These are phyloP conservation scores for Actenoides hombroni DNA, from an alignment of 2,113 vertebrate genomes.

Conservation along the genomic window DNA sequence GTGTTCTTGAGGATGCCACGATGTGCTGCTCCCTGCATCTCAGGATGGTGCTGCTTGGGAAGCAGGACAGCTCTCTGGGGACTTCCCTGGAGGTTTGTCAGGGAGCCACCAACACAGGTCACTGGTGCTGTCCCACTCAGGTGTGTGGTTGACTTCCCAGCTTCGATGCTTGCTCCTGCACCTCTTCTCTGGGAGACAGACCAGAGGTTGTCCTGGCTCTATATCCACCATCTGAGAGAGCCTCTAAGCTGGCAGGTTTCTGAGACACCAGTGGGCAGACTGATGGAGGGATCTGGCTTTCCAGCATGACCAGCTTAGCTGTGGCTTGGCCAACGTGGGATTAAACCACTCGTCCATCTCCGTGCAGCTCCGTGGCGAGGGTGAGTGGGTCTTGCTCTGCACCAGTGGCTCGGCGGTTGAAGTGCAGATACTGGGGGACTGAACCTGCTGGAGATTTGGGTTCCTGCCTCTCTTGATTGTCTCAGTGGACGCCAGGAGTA, in stretches of 20 bases:
- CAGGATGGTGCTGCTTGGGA: not conserved
- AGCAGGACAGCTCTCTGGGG: not conserved
- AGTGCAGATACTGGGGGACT: not conserved
- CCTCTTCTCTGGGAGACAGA: not conserved
- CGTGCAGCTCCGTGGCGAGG: fast-evolving
- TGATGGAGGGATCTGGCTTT: not conserved
- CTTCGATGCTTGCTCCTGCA: not conserved
- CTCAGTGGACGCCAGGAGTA: not conserved
- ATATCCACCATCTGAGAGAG: not conserved
- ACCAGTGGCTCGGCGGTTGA: fast-evolving
- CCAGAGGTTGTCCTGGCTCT: not conserved
- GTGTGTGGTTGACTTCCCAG: not conserved
- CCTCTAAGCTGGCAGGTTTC: not conserved
- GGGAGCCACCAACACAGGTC: not conserved
- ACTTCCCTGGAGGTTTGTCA: not conserved
- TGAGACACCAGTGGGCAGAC: not conserved
- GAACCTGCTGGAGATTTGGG: not conserved
- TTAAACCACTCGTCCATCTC: fast-evolving
- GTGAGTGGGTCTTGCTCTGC: fast-evolving
- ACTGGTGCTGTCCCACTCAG: not conserved
- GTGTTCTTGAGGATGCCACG: fast-evolving
- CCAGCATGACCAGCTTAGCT: not conserved
- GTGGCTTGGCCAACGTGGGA: not conserved
- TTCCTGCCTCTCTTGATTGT: not conserved
- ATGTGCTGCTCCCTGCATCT: not conserved